Percentiles rank a stretch among this genome's conserved stretches.
phyloP scores from a whole-genome alignment of 1,140 invertebrate species.

The Drosophila baimaii region DNA sequence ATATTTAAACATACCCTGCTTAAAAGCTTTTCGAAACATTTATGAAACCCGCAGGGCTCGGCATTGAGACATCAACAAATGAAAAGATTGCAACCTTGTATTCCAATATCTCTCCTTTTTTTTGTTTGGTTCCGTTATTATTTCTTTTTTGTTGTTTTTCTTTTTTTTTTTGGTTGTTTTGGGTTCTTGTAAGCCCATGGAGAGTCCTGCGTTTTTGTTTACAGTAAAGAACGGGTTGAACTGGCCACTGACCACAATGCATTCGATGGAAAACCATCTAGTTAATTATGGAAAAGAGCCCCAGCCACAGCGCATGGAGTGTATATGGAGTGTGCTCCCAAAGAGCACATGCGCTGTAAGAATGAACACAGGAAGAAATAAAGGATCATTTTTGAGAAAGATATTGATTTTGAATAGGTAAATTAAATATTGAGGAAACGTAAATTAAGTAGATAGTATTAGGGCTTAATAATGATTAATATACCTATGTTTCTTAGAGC shows the following conservation, averaged over 20 bases:
- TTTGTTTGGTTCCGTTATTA: too few species aligned
- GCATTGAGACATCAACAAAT: conserved; percentile 41
- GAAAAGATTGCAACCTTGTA: conserved; percentile 50
- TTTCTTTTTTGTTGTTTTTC: not conserved
- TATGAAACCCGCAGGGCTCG: not conserved
- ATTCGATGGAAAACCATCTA: conserved; percentile 69
- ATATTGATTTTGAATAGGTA: not conserved
- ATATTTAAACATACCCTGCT: conserved; percentile 24
- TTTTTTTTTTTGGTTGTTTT: not conserved
- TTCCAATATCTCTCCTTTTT: conserved; percentile 24
- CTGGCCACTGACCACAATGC: conserved; percentile 42
- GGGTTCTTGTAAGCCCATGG: conserved; percentile 15
- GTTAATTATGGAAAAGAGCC: conserved; percentile 74
- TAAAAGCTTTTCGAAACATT: conserved; percentile 5
- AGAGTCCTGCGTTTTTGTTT: conserved; percentile 45
- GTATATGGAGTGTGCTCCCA: conserved; percentile 57
- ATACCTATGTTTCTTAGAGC: not conserved
- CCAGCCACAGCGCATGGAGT: conserved; percentile 27
- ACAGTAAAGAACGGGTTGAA: conserved; percentile 33
- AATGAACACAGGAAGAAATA: conserved; percentile 15
- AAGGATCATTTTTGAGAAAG: not conserved
- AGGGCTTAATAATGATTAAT: not conserved
- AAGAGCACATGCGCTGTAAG: conserved; percentile 67
- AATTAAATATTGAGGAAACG: not conserved
- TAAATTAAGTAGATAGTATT: not conserved